Base-by-base conservation (phyloP, 2,888 invertebrate genomes). In the Morpho achilles region DNA sequence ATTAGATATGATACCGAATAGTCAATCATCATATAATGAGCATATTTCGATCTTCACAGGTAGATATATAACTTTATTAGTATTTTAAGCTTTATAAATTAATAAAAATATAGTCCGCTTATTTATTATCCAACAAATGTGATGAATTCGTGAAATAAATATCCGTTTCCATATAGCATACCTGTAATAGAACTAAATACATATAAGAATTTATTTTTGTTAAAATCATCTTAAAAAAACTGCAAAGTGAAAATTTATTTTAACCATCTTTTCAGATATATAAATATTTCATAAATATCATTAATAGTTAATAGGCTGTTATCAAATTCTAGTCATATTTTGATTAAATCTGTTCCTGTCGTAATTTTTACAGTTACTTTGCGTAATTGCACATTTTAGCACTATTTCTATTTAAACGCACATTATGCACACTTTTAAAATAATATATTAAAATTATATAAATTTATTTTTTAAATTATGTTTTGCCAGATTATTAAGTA, bases 341-440 rank as follows among this genome's bases (percentile, higher is more conserved):
- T 44, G n/a, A 51, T 22, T 32, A 52, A 16, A 56, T 53, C 43
- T 43, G 48, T 50, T 56, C 50, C 7, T 48, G 16, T 32, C 32
- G 46, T 53, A 45, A 7, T 8, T 41, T 47, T 8, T 7, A 8
- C n/a, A 43, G 10, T 54, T 49, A 48, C 8, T 54, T 49, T 54
- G 53, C 52, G 9, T 53, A 53, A 55, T 5, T 42, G 60, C 66
- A 66, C 66, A 58, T 55, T 22, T 45, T 41, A 49, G 66, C 66
- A 66, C 66, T 57, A 54, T 58, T 61, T 62, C 60, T 57, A 61
- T 48, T 63, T 56, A 56, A 61, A 53, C 53, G 60, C 63, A 66
- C 66, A 64, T 48, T 45, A 52, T 53, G 63, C 66, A 63, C 65
- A 45, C 59, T 61, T 45, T 50, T 53, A 58, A 59, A 49, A 52